Evolutionary conservation across 92 coral and sea anemone genomes (phyloP), one percentile per base, ranked within the genome.

Genomic region (Umimayanthus kanabou): DNA sequence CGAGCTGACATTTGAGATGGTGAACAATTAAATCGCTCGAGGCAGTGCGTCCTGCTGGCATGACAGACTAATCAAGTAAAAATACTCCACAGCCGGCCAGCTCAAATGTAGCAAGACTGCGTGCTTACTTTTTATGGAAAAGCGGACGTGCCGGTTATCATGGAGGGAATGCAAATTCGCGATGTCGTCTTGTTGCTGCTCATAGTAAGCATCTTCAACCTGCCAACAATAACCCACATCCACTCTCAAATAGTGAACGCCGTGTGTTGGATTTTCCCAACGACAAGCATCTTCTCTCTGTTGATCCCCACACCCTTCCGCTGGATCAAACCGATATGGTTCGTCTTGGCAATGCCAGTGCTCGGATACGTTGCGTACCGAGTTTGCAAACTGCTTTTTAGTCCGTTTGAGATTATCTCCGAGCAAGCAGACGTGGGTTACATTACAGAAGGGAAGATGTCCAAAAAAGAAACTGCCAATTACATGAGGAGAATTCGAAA

Each of bases 381-480:
- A 30, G 74, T 95, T 74, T 93, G 99, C 93, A 87, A 80, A 74
- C 45, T 91, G 2, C 87, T 95, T 15, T 95, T 95, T 53, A 77
- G 85, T 5, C 99, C 99, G 0, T 88, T 96, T n/a, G 89, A 92
- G 57, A 75, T 95, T 23, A 49, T 88, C 57, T 92, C 96, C 37
- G 74, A 87, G 1, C 87, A 95, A 33, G 94, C 88, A 49, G 99
- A 96, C 9, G 81, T 91, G 29, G 99, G 99, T 2, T 96, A 96
- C 81, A 80, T 93, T 53, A 89, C 94, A 8, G 98, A 93, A 47
- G 95, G 89, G 2, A 88, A 76, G 4, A 82, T 88, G 42, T 88
- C 98, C 0, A 87, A 92, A 53, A 94, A 91, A 85, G 99, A 95
- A 45, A 86, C 94, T 5, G 99, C 98, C 0, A 92, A 91, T 81